Conservation (phyloP, 2,888 invertebrate species). For the Schrankia costaestrigalis region DNA sequence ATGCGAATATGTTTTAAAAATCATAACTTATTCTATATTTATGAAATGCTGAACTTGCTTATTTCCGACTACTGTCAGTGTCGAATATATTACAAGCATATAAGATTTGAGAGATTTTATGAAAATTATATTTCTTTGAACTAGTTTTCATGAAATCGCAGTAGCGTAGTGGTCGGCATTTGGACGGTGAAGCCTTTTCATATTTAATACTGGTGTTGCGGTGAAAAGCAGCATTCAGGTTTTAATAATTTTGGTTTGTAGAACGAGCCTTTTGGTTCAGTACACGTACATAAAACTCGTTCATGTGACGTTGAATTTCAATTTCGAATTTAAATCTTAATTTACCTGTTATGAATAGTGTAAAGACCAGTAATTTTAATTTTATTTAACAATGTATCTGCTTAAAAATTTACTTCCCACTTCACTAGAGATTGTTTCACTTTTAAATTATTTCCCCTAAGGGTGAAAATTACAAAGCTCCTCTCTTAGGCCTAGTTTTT, state of each 20-base stretch:
- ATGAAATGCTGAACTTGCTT: no score
- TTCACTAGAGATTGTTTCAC: no score
- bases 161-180: constrained; percentile 29
- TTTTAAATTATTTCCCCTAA: no score
- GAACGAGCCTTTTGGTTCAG: constrained; percentile 10
- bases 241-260: constrained; percentile 33
- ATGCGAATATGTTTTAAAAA: no score
- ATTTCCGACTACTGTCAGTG: constrained; percentile 11
- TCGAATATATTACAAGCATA: constrained; percentile 16
- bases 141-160: constrained; percentile 31
- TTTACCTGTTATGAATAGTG: no score
- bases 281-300: constrained; percentile 8
- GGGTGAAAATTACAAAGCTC: no score
- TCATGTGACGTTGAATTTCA: constrained; percentile 2
- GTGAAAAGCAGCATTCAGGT: constrained; percentile 35
- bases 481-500: no score
- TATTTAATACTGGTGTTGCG: constrained; percentile 47
- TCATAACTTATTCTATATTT: no score
- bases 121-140: constrained; percentile 27
- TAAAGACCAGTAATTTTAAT: no score
- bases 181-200: constrained; percentile 38
- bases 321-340: no score
- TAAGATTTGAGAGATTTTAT: constrained; percentile 21
- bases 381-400: no score
- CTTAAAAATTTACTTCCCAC: no score